Base-by-base conservation (phyloP, 2,888 invertebrate species). In the Lasioglossum malachurum region DNA sequence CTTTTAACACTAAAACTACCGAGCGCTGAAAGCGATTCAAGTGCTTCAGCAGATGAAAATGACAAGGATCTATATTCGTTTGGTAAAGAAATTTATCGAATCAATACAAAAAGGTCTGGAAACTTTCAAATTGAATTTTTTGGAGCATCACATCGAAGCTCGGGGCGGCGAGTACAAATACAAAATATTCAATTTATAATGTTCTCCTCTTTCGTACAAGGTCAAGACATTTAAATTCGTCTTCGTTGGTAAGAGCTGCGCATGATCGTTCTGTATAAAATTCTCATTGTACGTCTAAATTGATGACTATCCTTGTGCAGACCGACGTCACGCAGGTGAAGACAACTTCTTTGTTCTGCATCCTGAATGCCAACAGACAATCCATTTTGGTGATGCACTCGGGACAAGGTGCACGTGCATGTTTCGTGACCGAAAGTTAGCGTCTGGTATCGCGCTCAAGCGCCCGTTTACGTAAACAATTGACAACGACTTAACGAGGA, bases 401-500 rank as follows among this genome's bases (percentile, higher is more conserved):
- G 19, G 23, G 16, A 60, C 38, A 38, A 77, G 31, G 38, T 49
- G 38, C 38, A 77, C 67, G 64, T 67, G 73, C 46, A 2, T 0
- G 53, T 60, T 72, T 72, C 38, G 57, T 67, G 83, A 84, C n/a
- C 67, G 46, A 75, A 84, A 80, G 57, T 86, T 74, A 23, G 46
- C 76, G 12, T 78, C 60, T 57, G 64, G 38, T 38, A 31, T 23
- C 0, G 0, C 23, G 31, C 14, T 19, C 57, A n/a, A 46, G 53
- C 31, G 10, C 46, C 64, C 49, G 77, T 86, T 84, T 84, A 81
- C 72, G 78, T 84, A 84, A 86, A 84, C 78, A 75, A 86, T 84
- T 81, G 84, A 72, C 84, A 49, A 84, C 67, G 77, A 81, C 75
- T 86, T 84, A 84, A 86, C 84, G 84, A 86, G 75, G 84, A 86